Base-by-base conservation (phyloP, 2,797 vertebrate species). In the Jordanella pulchra region DNA sequence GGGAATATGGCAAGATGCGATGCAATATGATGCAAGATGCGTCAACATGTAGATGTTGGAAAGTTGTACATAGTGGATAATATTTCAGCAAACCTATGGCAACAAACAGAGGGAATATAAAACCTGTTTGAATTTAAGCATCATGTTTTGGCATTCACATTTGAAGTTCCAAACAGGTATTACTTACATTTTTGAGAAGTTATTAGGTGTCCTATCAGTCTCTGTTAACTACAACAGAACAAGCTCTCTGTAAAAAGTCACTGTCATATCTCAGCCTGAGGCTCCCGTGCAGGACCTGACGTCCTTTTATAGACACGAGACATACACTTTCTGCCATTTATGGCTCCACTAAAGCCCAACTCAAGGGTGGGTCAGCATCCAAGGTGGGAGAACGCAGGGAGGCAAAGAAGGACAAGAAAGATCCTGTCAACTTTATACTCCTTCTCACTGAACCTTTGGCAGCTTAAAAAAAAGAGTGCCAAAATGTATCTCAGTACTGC, bases 271-370 rank as follows among this genome's bases (percentile, higher is more conserved):
- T 94, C 84, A 88, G 69, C 18, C 5, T 51, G 64, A 79, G 79
- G 81, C 78, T 84, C 87, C 75, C 71, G 45, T 84, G 23, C 73
- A 77, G 60, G 76, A 67, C 76, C 79, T 51, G 67, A 44, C 81
- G 32, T 91, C 93, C 94, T 93, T 95, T 95, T 94, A 94, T 93
- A 94, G 94, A 82, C 91, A 85, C 78, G 73, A 72, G 80, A 87
- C 89, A 77, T 81, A 90, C 90, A 88, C 85, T 89, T 93, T 92
- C 89, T 93, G 87, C 94, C 94, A 94, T 95, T 93, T 95, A 94
- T 90, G 94, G 94, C 75, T 88, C 64, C 79, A 83, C 58, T 39
- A 70, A 83, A 48, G 50, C 55, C 15, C 60, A 21, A 35, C 72
- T 73, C 27, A 56, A 65, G 61, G 65, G 71, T 28, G 65, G 47